These are phyloP conservation scores for Trogon surrucura DNA, from an alignment of 2,113 vertebrate species.

Conservation along the genomic window DNA sequence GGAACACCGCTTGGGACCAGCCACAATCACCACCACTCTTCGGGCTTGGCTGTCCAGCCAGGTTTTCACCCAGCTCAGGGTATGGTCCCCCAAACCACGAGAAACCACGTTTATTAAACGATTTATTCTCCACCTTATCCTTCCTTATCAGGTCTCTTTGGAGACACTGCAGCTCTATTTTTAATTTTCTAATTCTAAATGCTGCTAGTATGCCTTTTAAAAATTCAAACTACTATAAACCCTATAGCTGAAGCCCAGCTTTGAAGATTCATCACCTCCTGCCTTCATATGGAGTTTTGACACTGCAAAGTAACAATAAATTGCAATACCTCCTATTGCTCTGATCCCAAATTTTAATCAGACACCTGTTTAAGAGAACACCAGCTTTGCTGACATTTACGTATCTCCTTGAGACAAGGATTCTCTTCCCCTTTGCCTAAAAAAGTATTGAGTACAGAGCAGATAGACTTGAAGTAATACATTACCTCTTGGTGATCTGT, in stretches of 20 bases:
- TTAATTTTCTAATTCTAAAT: background rate
- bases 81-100: too few relatives aligned
- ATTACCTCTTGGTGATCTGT: slow-evolving; percentile 94
- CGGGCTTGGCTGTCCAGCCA: too few relatives aligned
- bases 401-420: background rate
- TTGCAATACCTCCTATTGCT: background rate
- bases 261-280: background rate
- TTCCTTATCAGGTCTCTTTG: background rate
- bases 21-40: too few relatives aligned
- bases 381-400: background rate
- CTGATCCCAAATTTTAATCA: background rate
- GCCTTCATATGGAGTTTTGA: background rate
- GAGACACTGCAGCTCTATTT: background rate
- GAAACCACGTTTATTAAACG: background rate
- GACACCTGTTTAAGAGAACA: background rate
- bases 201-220: background rate
- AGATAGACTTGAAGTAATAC: background rate
- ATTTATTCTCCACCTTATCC: background rate
- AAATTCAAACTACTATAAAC: background rate
- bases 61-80: too few relatives aligned
- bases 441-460: background rate
- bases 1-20: too few relatives aligned
- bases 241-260: background rate
- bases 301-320: background rate
- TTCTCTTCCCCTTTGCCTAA: background rate